phyloP scores from a whole-genome alignment of 2,888 invertebrate species.

The Doris montereyensis region DNA sequence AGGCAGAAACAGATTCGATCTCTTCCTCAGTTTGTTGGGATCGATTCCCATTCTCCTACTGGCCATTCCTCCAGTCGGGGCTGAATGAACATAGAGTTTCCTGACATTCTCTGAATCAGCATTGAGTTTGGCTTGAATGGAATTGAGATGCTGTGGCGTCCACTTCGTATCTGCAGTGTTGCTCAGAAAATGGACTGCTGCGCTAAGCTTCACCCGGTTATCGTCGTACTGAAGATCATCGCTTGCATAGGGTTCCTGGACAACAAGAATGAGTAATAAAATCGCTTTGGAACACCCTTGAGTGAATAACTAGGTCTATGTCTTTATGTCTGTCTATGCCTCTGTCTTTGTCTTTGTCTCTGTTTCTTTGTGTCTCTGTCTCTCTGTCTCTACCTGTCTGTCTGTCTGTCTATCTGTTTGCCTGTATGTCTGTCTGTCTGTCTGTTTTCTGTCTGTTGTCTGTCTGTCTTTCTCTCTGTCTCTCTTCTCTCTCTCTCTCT shows the following conservation, averaged over 20 bases:
- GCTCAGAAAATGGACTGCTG: constrained; percentile 59
- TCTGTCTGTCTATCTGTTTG: too few species aligned
- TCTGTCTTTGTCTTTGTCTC: too few species aligned
- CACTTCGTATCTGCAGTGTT: constrained; percentile 56
- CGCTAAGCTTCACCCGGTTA: constrained; percentile 53
- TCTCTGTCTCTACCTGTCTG: too few species aligned
- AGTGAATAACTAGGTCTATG: neutral
- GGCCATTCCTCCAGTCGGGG: constrained; percentile 53
- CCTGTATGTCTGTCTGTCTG: too few species aligned
- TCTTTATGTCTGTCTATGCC: too few species aligned
- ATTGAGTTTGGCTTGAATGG: constrained; percentile 54
- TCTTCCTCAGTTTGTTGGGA: constrained; percentile 50
- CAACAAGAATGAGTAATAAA: neutral
- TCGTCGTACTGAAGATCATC: constrained; percentile 56
- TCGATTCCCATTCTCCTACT: constrained; percentile 48
- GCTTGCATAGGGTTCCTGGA: constrained; percentile 61
- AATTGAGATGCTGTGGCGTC: constrained; percentile 49
- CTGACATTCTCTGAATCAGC: constrained; percentile 60
- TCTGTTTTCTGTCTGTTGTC: too few species aligned
- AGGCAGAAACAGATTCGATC: constrained; percentile 60
- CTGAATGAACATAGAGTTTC: constrained; percentile 58
- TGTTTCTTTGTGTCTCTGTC: too few species aligned
- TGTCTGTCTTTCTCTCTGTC: too few species aligned
- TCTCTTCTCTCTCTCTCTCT: neutral
- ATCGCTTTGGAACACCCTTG: neutral